Evolutionary conservation across 2,888 invertebrate species (phyloP).

Genomic region (Cotesia congregata): DNA sequence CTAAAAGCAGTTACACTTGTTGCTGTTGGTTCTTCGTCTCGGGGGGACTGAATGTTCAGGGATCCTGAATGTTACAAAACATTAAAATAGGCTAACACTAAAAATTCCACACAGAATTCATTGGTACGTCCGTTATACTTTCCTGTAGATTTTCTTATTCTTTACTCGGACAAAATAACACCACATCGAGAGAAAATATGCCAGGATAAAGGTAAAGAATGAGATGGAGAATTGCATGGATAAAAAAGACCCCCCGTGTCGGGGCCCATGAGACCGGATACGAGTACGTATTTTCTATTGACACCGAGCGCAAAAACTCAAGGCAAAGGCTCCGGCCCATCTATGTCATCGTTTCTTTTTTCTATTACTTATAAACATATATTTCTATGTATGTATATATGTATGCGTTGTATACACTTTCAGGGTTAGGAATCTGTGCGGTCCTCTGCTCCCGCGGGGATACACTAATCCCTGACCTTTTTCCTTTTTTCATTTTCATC

Average conservation of each 20-base stretch:
- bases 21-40: conserved; percentile 37
- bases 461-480: conserved; percentile 58
- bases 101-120: conserved; percentile 37
- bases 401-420: conserved; percentile 6
- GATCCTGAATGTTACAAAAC: conserved; percentile 9
- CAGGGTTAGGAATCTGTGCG: conserved; percentile 49
- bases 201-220: conserved; percentile 13
- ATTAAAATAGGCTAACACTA: not conserved
- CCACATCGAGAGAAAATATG: not conserved
- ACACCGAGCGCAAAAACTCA: conserved; percentile 45
- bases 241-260: conserved; percentile 49
- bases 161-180: too few relatives aligned
- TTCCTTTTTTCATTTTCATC: conserved; percentile 41
- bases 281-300: conserved; percentile 58
- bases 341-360: conserved; percentile 20
- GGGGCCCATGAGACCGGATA: conserved; percentile 52
- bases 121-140: not conserved
- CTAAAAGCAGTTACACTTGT: conserved; percentile 53
- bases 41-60: not conserved
- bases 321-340: conserved; percentile 23
- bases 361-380: not conserved
- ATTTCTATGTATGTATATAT: not conserved
- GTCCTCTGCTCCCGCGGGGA: conserved; percentile 50
- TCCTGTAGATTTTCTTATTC: conserved; percentile 30
- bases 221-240: conserved; percentile 13